Conservation (phyloP, 2,797 vertebrate species). For the Silurus lanzhouensis region DNA sequence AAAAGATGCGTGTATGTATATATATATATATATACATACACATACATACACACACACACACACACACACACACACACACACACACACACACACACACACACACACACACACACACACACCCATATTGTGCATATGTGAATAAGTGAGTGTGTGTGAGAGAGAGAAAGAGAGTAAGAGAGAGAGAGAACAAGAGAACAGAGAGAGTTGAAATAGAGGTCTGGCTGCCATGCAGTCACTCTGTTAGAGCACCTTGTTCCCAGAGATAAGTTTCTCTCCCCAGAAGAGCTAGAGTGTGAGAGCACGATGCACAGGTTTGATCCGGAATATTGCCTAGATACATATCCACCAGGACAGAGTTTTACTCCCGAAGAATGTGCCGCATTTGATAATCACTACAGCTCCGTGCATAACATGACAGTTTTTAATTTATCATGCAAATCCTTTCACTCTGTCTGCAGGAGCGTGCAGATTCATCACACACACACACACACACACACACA, state of each 20-base stretch:
- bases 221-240: slow-evolving; percentile 4
- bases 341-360: slow-evolving; percentile 55
- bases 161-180: neutral
- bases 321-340: slow-evolving; percentile 59
- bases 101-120: too few species aligned
- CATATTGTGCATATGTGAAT: neutral
- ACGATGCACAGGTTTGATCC: slow-evolving; percentile 63
- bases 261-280: slow-evolving; percentile 21
- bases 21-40: neutral
- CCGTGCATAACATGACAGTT: slow-evolving; percentile 33
- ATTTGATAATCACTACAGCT: slow-evolving; percentile 61
- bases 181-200: neutral
- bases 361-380: slow-evolving; percentile 49
- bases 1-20: neutral
- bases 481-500: neutral
- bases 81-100: too few species aligned
- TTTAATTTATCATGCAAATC: slow-evolving; percentile 61
- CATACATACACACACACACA: too few species aligned
- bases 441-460: slow-evolving; percentile 46
- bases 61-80: too few species aligned
- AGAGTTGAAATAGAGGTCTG: slow-evolving; percentile 1
- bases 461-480: slow-evolving; percentile 28
- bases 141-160: neutral
- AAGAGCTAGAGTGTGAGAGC: slow-evolving; percentile 35
- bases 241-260: slow-evolving; percentile 20